Base-by-base conservation (phyloP, 1,140 invertebrate genomes). In the Coelopa frigida region DNA sequence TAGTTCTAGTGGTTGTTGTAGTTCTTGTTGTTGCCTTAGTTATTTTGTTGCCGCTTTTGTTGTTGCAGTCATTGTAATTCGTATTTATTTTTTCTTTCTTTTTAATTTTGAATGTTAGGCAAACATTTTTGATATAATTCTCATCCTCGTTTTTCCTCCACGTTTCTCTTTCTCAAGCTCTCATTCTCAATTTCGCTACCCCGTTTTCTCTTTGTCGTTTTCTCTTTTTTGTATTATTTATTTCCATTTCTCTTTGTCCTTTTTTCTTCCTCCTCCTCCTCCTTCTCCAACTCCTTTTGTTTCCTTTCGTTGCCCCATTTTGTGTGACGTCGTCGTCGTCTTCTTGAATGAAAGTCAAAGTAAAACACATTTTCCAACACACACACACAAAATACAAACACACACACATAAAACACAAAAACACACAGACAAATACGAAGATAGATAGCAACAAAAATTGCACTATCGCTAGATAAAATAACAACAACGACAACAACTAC, bases 271-370 rank as follows among this genome's bases (percentile, higher is more conserved):
- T 47, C 41, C 52, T 50, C 33, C 41, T 57, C 54, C 49, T 48
- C n/a, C n/a, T 51, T 43, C 37, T 18, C 20, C 17, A 18, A 20
- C 17, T 18, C 33, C 33, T 15, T 15, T 20, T 18, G 20, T 18
- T 35, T 15, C 33, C 33, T 18, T 15, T 35, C 33, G 20, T 18
- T 35, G 33, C 33, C 20, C n/a, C 31, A 3, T 37, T 11, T 63
- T 62, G 51, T 63, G 60, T 58, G 59, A 56, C 61, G 56, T 48
- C 40, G 37, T 22, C 22, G 15, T n/a, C 32, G n/a, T n/a, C n/a
- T 52, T 61, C 59, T 65, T 66, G 53, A 65, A 66, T 66, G 62
- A 66, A 66, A 66, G 62, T 66, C 62, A 66, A 65, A 66, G 62
- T 66, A 65, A 65, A 64, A 35, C 17, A 48, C 24, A 48, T 27